Base-by-base conservation (phyloP, 2,888 invertebrate genomes). In the Cetonia aurata region DNA sequence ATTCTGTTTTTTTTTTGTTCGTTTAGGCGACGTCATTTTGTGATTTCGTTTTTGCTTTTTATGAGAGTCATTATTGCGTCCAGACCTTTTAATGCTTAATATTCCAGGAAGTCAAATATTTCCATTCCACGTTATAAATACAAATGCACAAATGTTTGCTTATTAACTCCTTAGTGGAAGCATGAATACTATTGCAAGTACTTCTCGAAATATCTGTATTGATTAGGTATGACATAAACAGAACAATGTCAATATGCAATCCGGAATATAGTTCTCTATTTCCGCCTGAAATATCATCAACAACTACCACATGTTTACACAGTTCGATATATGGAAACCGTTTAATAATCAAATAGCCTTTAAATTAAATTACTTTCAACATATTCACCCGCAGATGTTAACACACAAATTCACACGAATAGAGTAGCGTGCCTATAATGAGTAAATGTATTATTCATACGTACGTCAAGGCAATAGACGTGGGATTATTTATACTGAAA, bases 301-400 rank as follows among this genome's bases (percentile, higher is more conserved):
- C 25, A 25, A 25, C 25, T 25, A 25, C 15, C 48, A 62, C 33
- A 62, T 62, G 31, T 25, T 25, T 3, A 25, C 25, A 25, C 4
- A 4, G 25, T 25, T 25, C 25, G 25, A 25, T 25, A 25, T 25
- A 25, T 25, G 25, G 25, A 50, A 46, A 62, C 33, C 62, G 48
- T 10, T 33, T 33, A 42, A 33, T 62, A 62, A 62, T 62, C 48
- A 33, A 62, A 46, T 9, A 15, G 48, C 62, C 33, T 48, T 62
- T 62, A 48, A 62, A 62, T 50, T 62, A 50, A 62, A 62, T 62
- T 62, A 62, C 62, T 48, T 48, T 48, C 48, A 62, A 62, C 62
- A 48, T 62, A 62, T 46, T 33, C 62, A 62, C 33, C 33, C 37
- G 17, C 62, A 19, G n/a, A 50, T 48, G 62, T 62, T 62, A 62